These are phyloP conservation scores for Meteorus sp. DNA, from an alignment of 1,140 invertebrate species.

Conservation along the genomic window DNA sequence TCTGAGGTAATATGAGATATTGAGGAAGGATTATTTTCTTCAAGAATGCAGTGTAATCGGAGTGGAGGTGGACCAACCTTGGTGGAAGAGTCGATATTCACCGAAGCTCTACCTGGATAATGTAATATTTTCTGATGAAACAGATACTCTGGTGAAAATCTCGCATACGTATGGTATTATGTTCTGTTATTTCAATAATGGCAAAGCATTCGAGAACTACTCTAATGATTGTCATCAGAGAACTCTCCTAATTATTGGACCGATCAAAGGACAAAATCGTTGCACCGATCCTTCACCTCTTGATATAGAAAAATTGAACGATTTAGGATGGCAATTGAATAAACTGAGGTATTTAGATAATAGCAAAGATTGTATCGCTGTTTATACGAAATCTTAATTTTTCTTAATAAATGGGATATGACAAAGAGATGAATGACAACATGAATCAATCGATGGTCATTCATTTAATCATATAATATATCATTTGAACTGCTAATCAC, in stretches of 20 bases:
- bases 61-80: constrained; percentile 63
- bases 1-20: too few relatives aligned
- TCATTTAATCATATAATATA: neutral
- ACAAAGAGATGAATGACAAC: neutral
- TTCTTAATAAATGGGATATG: neutral
- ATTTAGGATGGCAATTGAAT: constrained; percentile 43
- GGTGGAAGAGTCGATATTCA: constrained; percentile 66
- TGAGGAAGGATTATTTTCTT: constrained; percentile 31
- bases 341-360: constrained; percentile 47
- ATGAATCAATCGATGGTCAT: neutral
- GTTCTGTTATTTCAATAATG: constrained; percentile 79
- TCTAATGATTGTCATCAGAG: constrained; percentile 64
- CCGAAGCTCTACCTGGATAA: constrained; percentile 59
- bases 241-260: constrained; percentile 71
- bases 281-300: constrained; percentile 71
- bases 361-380: constrained; percentile 59
- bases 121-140: constrained; percentile 45
- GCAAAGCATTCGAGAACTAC: constrained; percentile 67
- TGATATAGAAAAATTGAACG: constrained; percentile 55
- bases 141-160: constrained; percentile 36
- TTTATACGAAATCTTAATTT: constrained; percentile 47
- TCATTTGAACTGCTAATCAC: constrained; percentile 1
- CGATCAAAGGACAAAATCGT: constrained; percentile 63
- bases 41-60: constrained; percentile 57
- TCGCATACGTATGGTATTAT: constrained; percentile 62